A percentile compares a stretch with the other conserved stretches of the same genome.
Conservation (phyloP, 2,888 invertebrate species). For the Lasioglossum pauxillum region DNA sequence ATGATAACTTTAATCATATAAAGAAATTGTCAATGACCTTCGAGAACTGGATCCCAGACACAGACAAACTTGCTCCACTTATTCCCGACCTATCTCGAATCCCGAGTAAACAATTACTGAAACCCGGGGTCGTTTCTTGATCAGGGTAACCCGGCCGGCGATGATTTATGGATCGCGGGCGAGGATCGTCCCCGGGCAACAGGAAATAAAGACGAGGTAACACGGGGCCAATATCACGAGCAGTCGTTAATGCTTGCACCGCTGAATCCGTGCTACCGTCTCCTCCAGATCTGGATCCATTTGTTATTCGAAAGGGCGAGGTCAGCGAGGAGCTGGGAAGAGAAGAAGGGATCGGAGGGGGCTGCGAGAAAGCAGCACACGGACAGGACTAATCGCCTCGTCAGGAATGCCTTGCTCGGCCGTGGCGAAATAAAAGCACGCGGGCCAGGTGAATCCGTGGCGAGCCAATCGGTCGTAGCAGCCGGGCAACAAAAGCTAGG, state of each 20-base stretch:
- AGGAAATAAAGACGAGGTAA: constrained; percentile 26
- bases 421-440: constrained; percentile 45
- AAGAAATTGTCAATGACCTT: not conserved
- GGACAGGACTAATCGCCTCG: constrained; percentile 39
- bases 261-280: constrained; percentile 41
- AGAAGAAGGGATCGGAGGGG: not conserved
- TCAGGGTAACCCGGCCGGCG: not conserved
- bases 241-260: constrained; percentile 43
- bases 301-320: constrained; percentile 30
- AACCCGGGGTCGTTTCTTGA: not conserved
- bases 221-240: constrained; percentile 8
- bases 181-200: constrained; percentile 17
- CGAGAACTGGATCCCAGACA: not conserved
- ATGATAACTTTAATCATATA: not conserved
- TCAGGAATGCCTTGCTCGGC: constrained; percentile 25
- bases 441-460: not conserved
- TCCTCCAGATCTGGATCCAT: constrained; percentile 29
- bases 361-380: constrained; percentile 21
- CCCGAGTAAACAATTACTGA: not conserved
- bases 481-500: constrained; percentile 4
- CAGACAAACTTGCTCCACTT: not conserved
- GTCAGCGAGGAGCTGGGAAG: not conserved
- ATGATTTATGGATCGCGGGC: constrained; percentile 17
- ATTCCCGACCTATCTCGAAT: not conserved
- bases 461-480: constrained; percentile 32